Base-by-base conservation (phyloP, 1,140 invertebrate genomes). In the Macrotrachela quadricornifera region DNA sequence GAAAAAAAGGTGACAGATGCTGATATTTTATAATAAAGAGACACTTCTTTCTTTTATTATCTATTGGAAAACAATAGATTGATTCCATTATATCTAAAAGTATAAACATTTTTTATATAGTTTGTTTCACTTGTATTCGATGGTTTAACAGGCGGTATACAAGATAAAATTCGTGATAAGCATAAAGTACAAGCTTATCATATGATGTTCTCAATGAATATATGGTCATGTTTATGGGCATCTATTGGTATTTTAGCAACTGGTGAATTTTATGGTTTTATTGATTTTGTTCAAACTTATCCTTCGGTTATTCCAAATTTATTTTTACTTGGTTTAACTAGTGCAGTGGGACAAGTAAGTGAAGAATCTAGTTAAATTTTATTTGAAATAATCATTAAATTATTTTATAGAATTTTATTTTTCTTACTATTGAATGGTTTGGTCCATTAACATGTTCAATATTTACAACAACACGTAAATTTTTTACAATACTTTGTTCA, bases 181-280 rank as follows among this genome's bases (percentile, higher is more conserved):
- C 78, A 85, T 57, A 79, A 82, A 55, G 82, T 85, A 0, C 80
- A 82, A 55, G 85, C 86, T 6, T 79, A 83, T 51, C 78, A 82
- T 60, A 91, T 96, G 86, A 97, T 97, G 92, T 69, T 82, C 36
- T 79, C 80, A 57, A 86, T 92, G 74, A 97, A 97, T 67, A 70
- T 81, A 48, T 97, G 85, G 80, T 84, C 85, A 18, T 72, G 74
- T 17, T 57, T 80, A 0, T 79, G 76, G 64, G 62, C 84, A 0
- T 71, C 76, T 30, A 61, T 73, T 57, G 72, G 70, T 72, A 8
- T 88, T 14, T 11, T 86, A 11, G 21, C 81, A 0, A 81, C 82
- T 45, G 86, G 87, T n/a, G 92, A 97, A 73, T 63, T 82, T 1
- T 70, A 80, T 18, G 70, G 73, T 40, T 96, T 96, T 63, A 55